phyloP scores from a whole-genome alignment of 2,888 invertebrate genomes.

The Dorcus parallelipipedus region DNA sequence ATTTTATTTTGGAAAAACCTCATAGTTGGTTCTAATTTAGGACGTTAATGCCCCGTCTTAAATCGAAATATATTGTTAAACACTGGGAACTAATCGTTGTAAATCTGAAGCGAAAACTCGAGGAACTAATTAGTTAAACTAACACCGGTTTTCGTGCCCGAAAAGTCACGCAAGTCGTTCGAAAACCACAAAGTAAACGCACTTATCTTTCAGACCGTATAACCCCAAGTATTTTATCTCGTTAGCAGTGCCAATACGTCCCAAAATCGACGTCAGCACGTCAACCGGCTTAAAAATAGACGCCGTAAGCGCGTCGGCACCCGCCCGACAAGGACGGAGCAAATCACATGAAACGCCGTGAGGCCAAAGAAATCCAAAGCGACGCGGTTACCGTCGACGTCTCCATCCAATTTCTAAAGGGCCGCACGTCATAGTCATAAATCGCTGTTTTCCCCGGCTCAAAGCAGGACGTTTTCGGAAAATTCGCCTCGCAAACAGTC shows the following conservation, averaged over 20 bases:
- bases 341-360: not conserved
- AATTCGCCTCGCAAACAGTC: not conserved
- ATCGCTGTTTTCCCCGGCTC: not conserved
- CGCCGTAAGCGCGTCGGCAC: not conserved
- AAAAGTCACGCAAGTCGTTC: conserved; percentile 11
- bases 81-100: no score
- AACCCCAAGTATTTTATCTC: conserved; percentile 39
- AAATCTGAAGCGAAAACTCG: no score
- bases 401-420: not conserved
- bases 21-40: no score
- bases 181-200: conserved; percentile 23
- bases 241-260: conserved; percentile 35
- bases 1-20: no score
- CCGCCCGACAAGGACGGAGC: not conserved
- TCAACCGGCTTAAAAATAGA: conserved; percentile 1
- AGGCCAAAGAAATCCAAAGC: not conserved
- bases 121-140: no score
- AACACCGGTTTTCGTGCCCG: no score
- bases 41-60: no score
- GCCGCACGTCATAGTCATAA: not conserved
- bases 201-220: conserved; percentile 32
- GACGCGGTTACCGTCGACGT: conserved; percentile 1
- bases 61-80: no score
- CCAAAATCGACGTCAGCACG: conserved; percentile 4
- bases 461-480: not conserved